Evolutionary conservation across 2,888 invertebrate genomes (phyloP), one percentile per base, ranked within the genome.

Genomic region (Hoplodrina blanda): DNA sequence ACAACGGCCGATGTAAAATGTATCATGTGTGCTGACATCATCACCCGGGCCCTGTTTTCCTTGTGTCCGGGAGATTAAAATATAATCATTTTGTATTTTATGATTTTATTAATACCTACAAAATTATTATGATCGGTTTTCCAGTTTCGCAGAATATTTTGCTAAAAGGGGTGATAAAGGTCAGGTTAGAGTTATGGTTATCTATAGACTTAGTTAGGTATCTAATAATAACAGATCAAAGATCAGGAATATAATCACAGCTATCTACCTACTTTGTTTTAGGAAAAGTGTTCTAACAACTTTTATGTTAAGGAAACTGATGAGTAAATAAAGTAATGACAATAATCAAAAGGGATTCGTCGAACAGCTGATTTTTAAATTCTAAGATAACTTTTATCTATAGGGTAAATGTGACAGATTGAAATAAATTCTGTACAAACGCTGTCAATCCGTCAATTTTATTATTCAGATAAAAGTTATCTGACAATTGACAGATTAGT

Each of bases 31-130:
- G 13, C 49, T 78, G 63, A 75, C 76, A 62, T 75, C 70, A 78
- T 55, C 25, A 53, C 1, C 17, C 25, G 13, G 52, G 50, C 55
- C 80, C 50, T 13, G 62, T 78, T 78, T 80, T 78, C 76, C 78
- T 75, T 80, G 76, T 79, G 8, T 55, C 54, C 30, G 63, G 56
- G 33, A 55, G 44, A 54, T 65, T 37, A 57, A 72, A n/a, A n/a
- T n/a, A 62, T 54, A 44, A 44, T 76, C 70, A 60, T 54, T 54
- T 4, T 56, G 66, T 49, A 13, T 37, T 8, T 7, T 46, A 17
- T 5, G 1, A 3, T 44, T 44, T 11, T 0, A 30, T 56, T 67
- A 56, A 49, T 37, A n/a, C n/a, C n/a, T n/a, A 37, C 49, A 17
- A 19, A 17, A 25, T 54, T 54, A 0, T 65, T 30, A 30, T 41